These are phyloP conservation scores for Ochotona princeps DNA, from an alignment of 2,113 vertebrate species.

Conservation along the genomic window DNA sequence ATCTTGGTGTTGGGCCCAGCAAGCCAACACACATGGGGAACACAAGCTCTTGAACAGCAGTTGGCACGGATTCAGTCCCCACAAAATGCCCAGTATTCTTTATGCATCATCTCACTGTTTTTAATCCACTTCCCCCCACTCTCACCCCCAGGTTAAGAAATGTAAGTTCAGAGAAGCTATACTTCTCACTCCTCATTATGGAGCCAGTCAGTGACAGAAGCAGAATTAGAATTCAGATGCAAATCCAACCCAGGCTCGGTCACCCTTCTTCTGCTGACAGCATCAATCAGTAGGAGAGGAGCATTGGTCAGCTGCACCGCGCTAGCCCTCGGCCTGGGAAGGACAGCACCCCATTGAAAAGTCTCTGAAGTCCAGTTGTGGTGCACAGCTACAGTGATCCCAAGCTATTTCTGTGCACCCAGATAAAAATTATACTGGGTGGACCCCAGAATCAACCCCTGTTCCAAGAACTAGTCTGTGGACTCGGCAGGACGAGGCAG, in stretches of 20 bases:
- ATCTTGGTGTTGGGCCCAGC: background rate
- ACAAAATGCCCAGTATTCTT: background rate
- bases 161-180: background rate
- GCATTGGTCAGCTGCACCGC: background rate
- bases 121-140: background rate
- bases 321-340: background rate
- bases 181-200: background rate
- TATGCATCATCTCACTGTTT: constrained; percentile 21
- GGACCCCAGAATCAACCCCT: background rate
- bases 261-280: background rate
- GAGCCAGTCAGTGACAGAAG: constrained; percentile 20
- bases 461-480: background rate
- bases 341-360: background rate
- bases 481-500: background rate
- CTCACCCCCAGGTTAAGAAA: constrained; percentile 29
- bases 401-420: background rate
- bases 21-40: constrained; percentile 6
- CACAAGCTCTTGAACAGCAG: background rate
- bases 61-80: background rate
- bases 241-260: background rate
- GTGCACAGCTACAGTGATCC: background rate
- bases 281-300: background rate
- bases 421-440: background rate
- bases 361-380: fast-evolving
- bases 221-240: background rate